These are phyloP conservation scores for Drosophila subsilvestris DNA, from an alignment of 2,888 invertebrate species.

Conservation along the genomic window DNA sequence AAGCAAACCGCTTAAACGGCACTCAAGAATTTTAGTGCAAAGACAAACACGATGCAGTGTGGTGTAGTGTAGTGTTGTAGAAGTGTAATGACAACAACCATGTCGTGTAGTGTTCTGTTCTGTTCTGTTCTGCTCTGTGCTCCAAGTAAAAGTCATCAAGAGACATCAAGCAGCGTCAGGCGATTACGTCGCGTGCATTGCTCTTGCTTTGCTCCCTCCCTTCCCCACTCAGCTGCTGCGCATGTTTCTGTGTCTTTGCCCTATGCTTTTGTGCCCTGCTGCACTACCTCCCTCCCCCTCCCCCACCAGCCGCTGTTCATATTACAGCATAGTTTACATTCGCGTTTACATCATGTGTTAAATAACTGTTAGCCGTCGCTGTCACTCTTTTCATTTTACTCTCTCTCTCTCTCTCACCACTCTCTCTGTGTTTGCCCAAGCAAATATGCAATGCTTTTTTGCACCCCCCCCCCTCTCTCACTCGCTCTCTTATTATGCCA, in stretches of 20 bases:
- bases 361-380: slow-evolving; percentile 60
- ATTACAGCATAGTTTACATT: slow-evolving; percentile 69
- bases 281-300: slow-evolving; percentile 55
- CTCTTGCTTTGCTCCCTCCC: slow-evolving; percentile 27
- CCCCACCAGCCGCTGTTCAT: slow-evolving; percentile 6
- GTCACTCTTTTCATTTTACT: not conserved
- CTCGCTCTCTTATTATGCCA: not conserved
- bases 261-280: slow-evolving; percentile 29
- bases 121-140: not conserved
- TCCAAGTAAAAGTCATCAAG: slow-evolving; percentile 75
- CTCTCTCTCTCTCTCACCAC: not conserved
- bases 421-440: slow-evolving; percentile 75
- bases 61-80: not conserved
- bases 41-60: not conserved
- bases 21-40: slow-evolving; percentile 20
- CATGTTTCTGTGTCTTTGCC: slow-evolving; percentile 49
- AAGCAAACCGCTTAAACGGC: slow-evolving; percentile 22
- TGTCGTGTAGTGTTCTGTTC: not conserved
- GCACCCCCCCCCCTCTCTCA: slow-evolving; percentile 20
- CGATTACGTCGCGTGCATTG: slow-evolving; percentile 75
- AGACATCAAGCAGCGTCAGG: slow-evolving; percentile 50
- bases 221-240: slow-evolving; percentile 73
- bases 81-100: not conserved
- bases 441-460: slow-evolving; percentile 77
- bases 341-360: slow-evolving; percentile 75